A percentile compares a stretch with the other conserved stretches of the same genome.
These are phyloP conservation scores for Anastrepha ludens DNA, from an alignment of 1,140 invertebrate species.

Conservation along the genomic window DNA sequence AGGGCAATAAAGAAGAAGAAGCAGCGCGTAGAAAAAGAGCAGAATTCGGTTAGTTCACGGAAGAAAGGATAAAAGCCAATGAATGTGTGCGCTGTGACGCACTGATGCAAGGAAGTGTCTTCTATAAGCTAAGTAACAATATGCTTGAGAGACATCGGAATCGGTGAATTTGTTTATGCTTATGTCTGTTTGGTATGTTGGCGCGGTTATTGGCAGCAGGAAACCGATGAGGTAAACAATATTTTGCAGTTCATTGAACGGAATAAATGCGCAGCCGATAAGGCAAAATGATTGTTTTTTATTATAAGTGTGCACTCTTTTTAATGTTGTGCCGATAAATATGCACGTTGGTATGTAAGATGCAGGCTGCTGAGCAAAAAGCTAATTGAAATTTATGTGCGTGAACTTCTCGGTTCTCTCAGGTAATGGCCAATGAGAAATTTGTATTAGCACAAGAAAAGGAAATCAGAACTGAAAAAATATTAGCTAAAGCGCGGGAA, in stretches of 20 bases:
- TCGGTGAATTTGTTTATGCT: neutral
- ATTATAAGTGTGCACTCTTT: neutral
- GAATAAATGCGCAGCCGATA: constrained; percentile 34
- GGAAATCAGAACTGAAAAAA: too few relatives aligned
- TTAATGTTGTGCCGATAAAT: neutral
- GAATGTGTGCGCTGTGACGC: constrained; percentile 23
- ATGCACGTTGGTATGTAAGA: neutral
- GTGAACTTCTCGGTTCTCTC: neutral
- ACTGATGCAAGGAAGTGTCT: constrained; percentile 44
- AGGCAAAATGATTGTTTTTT: constrained; percentile 44
- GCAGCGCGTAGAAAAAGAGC: neutral
- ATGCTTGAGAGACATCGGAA: neutral
- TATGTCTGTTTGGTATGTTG: neutral
- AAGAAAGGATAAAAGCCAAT: constrained; percentile 44
- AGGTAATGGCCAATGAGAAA: too few relatives aligned
- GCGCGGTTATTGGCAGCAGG: constrained; percentile 27
- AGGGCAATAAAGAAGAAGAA: neutral
- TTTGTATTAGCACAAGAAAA: too few relatives aligned
- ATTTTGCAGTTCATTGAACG: constrained; percentile 51
- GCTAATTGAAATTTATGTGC: neutral
- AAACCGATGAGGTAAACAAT: constrained; percentile 46
- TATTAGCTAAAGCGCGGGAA: too few relatives aligned
- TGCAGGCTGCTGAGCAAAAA: neutral
- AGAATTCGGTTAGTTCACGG: constrained; percentile 25
- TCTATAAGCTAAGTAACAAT: constrained; percentile 13